phyloP scores from a whole-genome alignment of 2,888 invertebrate genomes.

The Eristalinus sepulchralis region DNA sequence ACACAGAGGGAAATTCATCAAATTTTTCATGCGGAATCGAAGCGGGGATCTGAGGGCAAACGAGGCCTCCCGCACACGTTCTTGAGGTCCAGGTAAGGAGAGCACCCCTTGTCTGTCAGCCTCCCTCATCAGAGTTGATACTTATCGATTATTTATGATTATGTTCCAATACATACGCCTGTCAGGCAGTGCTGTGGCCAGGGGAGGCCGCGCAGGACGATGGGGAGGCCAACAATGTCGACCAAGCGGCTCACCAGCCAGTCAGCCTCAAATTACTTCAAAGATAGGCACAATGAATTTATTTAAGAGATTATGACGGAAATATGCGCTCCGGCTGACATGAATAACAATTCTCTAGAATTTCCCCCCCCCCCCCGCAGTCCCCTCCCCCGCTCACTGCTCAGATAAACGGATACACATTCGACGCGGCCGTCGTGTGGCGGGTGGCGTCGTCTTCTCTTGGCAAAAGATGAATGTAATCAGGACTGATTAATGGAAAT shows the following conservation, averaged over 20 bases:
- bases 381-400: neutral
- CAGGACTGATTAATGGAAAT: constrained; percentile 68
- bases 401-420: neutral
- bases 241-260: constrained; percentile 37
- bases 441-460: constrained; percentile 6
- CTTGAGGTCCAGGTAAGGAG: constrained; percentile 11
- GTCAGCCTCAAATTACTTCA: constrained; percentile 53
- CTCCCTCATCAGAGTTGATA: constrained; percentile 21
- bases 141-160: constrained; percentile 60
- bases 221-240: neutral
- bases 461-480: constrained; percentile 57
- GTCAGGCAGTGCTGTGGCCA: neutral
- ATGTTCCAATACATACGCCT: constrained; percentile 12
- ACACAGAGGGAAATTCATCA: neutral
- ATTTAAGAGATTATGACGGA: constrained; percentile 63
- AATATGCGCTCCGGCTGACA: constrained; percentile 66
- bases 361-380: neutral
- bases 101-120: neutral
- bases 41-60: neutral
- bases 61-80: neutral
- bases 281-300: constrained; percentile 63
- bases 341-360: constrained; percentile 62
- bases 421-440: neutral
- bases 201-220: neutral
- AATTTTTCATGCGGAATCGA: constrained; percentile 45